Percentiles rank a stretch among this genome's conserved stretches.
phyloP scores from a whole-genome alignment of 2,888 invertebrate species.

The Drosophila incognita region DNA sequence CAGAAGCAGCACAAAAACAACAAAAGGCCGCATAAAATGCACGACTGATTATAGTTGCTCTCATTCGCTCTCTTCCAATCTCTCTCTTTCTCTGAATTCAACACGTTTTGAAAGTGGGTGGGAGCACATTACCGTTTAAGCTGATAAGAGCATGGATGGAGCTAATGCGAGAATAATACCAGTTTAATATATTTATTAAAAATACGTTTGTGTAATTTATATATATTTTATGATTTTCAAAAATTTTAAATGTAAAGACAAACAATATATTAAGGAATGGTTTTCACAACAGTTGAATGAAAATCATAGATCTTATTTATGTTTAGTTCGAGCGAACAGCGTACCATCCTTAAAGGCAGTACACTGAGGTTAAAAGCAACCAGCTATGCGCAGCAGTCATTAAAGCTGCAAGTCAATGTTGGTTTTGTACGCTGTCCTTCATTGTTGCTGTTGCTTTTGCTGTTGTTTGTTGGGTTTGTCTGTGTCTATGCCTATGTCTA shows the following conservation, averaged over 20 bases:
- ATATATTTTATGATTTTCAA: not conserved
- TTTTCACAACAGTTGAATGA: not conserved
- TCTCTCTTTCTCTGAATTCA: slow-evolving; percentile 1
- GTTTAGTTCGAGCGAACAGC: slow-evolving; percentile 6
- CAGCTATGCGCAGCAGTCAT: slow-evolving; percentile 30
- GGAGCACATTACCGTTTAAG: slow-evolving; percentile 20
- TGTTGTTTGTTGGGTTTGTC: slow-evolving; percentile 12
- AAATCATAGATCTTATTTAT: not conserved
- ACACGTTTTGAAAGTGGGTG: slow-evolving; percentile 43
- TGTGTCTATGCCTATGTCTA: slow-evolving; percentile 45
- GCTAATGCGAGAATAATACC: not conserved
- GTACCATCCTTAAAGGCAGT: slow-evolving; percentile 22
- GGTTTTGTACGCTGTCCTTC: slow-evolving; percentile 27
- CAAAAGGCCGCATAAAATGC: slow-evolving; percentile 57
- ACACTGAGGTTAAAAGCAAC: slow-evolving; percentile 14
- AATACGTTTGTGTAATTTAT: not conserved
- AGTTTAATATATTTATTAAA: not conserved
- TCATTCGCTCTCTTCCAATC: not conserved
- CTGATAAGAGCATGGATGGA: not conserved
- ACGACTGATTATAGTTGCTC: slow-evolving; percentile 51
- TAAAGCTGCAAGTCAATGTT: slow-evolving; percentile 57
- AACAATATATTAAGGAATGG: not conserved
- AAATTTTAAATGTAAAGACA: not conserved
- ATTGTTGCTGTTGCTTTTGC: slow-evolving; percentile 10
- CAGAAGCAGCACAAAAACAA: slow-evolving; percentile 55